Conservation (phyloP, 92 coral and sea anemone genomes). For the Zoanthus solanderi region DNA sequence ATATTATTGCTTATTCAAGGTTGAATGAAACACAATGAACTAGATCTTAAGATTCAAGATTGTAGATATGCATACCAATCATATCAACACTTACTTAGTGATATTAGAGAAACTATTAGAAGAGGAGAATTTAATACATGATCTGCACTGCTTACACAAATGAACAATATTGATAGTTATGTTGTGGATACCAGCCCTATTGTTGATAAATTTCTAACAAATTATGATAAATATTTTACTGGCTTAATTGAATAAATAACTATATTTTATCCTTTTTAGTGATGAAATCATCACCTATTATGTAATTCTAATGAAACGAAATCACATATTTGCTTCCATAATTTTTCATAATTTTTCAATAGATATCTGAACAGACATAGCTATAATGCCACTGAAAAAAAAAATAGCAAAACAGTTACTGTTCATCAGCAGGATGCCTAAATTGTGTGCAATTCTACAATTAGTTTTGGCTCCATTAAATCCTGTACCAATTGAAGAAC, state of each 20-base stretch:
- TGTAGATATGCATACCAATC: conserved; percentile 17
- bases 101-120: background rate
- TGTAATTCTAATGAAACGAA: no score
- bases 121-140: background rate
- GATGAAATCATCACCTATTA: no score
- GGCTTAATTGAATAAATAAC: background rate
- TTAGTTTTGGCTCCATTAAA: no score
- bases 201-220: background rate
- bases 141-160: background rate
- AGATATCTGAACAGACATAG: no score
- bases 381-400: no score
- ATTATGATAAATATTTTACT: background rate
- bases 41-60: conserved; percentile 29
- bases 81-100: background rate
- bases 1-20: background rate
- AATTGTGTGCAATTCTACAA: no score
- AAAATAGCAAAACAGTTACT: no score
- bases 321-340: no score
- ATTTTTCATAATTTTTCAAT: no score
- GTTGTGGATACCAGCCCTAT: background rate
- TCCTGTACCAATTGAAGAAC: no score
- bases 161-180: background rate
- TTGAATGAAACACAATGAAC: conserved; percentile 28
- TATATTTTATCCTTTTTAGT: no score
- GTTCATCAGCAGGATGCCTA: no score